Evolutionary conservation across 2,113 vertebrate species (phyloP).

Genomic region (Ceyx cyanopectus): DNA sequence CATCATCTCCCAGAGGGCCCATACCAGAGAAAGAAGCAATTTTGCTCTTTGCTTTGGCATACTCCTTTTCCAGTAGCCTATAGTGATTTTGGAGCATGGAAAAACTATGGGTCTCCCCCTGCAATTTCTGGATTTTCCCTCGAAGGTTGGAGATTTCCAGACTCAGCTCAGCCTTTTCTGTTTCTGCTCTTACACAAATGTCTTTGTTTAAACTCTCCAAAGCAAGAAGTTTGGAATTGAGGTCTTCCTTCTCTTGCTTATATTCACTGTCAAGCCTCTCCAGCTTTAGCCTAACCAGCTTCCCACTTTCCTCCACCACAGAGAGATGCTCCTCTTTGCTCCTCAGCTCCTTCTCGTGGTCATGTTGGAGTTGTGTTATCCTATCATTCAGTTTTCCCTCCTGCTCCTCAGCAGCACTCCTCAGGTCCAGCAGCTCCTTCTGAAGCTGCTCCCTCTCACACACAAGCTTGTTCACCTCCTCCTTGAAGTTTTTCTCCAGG

Average conservation of each 20-base stretch:
- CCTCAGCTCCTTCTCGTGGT: constrained; percentile 72
- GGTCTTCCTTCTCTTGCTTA: constrained; percentile 76
- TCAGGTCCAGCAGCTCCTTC: constrained; percentile 74
- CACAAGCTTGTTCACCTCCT: constrained; percentile 71
- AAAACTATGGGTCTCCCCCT: constrained; percentile 22
- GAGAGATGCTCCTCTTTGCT: constrained; percentile 62
- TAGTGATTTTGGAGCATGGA: constrained; percentile 13
- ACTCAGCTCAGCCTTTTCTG: constrained; percentile 73
- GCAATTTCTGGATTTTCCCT: constrained; percentile 70
- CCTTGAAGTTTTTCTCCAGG: constrained; percentile 77
- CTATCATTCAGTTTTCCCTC: constrained; percentile 76
- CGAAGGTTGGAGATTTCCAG: constrained; percentile 75
- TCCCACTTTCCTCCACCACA: constrained; percentile 60
- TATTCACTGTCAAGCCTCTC: constrained; percentile 74
- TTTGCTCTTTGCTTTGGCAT: constrained; percentile 43
- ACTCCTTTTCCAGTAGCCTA: background rate
- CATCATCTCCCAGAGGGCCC: constrained; percentile 56
- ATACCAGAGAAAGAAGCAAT: constrained; percentile 37
- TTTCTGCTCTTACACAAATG: constrained; percentile 59
- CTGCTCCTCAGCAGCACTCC: constrained; percentile 65
- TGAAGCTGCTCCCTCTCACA: constrained; percentile 80
- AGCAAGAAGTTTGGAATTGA: constrained; percentile 63
- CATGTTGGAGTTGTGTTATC: constrained; percentile 76
- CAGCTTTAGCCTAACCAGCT: constrained; percentile 67
- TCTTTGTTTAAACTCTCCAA: constrained; percentile 72